phyloP scores from a whole-genome alignment of 2,888 invertebrate species.

The Nemoura dubitans region DNA sequence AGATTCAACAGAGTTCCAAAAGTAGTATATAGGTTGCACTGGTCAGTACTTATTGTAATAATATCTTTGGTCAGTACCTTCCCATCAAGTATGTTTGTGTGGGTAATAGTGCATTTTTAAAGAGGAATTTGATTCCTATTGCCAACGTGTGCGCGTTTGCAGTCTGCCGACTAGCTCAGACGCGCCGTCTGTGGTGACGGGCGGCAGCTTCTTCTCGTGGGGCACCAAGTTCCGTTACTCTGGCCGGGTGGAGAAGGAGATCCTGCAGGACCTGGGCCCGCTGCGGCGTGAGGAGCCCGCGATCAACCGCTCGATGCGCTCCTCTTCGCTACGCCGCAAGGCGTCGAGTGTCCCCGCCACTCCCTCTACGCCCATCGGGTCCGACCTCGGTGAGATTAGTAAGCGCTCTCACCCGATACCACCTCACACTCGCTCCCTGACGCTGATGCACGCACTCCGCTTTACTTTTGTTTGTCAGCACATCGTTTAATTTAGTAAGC shows the following conservation, averaged over 20 bases:
- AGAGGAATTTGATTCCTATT: too few species aligned
- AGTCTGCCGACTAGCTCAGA: conserved; percentile 88
- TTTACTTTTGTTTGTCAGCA: too few species aligned
- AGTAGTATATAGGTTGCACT: too few species aligned
- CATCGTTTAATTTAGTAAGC: too few species aligned
- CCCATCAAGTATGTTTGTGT: too few species aligned
- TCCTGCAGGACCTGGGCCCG: conserved; percentile 79
- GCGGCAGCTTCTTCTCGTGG: conserved; percentile 92
- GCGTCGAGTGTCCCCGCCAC: conserved; percentile 89
- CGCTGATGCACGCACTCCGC: too few species aligned
- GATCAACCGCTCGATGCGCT: conserved; percentile 55
- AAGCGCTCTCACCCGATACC: conserved; percentile 37
- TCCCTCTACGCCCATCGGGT: conserved; percentile 83
- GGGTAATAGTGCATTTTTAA: too few species aligned
- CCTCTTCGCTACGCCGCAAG: conserved; percentile 73
- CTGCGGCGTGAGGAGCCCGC: conserved; percentile 65
- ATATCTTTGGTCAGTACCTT: too few species aligned
- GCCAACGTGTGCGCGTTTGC: conserved; percentile 48
- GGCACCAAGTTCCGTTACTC: conserved; percentile 93
- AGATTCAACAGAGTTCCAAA: too few species aligned
- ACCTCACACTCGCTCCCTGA: too few species aligned
- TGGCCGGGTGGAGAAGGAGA: conserved; percentile 91
- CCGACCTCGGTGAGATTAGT: conserved; percentile 68
- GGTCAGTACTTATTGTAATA: too few species aligned
- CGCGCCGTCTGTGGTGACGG: conserved; percentile 83